A percentile compares a stretch with the other conserved stretches of the same genome.
Evolutionary conservation across 2,888 invertebrate genomes (phyloP).

Genomic region (Allophyes oxyacanthae): DNA sequence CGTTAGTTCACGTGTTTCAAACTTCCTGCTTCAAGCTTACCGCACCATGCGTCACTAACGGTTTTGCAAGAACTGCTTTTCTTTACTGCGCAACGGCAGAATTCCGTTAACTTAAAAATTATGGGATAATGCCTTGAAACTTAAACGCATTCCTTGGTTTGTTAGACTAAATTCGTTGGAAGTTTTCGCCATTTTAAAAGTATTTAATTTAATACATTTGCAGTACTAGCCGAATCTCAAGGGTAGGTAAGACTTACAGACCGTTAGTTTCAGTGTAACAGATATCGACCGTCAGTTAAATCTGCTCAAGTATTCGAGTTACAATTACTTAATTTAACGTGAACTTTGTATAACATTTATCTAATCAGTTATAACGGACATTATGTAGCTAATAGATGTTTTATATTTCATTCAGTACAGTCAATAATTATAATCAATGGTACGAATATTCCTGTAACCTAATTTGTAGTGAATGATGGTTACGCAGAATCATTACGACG

Average conservation of each 20-base stretch:
- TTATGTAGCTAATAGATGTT: background rate
- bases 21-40: conserved; percentile 69
- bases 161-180: conserved; percentile 1
- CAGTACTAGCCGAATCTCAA: conserved; percentile 43
- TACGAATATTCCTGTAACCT: too few relatives aligned
- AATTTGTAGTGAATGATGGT: background rate
- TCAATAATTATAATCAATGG: too few relatives aligned
- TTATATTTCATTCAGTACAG: background rate
- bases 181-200: background rate
- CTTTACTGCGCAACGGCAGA: conserved; percentile 59
- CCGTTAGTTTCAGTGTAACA: conserved; percentile 59
- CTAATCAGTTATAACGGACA: background rate
- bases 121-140: conserved; percentile 43
- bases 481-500: background rate
- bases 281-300: conserved; percentile 71
- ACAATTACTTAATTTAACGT: conserved; percentile 26
- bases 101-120: conserved; percentile 61
- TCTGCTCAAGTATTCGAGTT: conserved; percentile 56
- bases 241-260: conserved; percentile 43
- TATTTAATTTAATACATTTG: conserved; percentile 1
- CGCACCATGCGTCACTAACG: conserved; percentile 71
- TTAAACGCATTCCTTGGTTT: conserved; percentile 1
- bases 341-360: conserved; percentile 8
- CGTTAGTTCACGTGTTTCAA: conserved; percentile 68
- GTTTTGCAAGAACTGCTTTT: conserved; percentile 67